These are phyloP conservation scores for Falco biarmicus DNA, from an alignment of 2,797 vertebrate genomes.

Conservation along the genomic window DNA sequence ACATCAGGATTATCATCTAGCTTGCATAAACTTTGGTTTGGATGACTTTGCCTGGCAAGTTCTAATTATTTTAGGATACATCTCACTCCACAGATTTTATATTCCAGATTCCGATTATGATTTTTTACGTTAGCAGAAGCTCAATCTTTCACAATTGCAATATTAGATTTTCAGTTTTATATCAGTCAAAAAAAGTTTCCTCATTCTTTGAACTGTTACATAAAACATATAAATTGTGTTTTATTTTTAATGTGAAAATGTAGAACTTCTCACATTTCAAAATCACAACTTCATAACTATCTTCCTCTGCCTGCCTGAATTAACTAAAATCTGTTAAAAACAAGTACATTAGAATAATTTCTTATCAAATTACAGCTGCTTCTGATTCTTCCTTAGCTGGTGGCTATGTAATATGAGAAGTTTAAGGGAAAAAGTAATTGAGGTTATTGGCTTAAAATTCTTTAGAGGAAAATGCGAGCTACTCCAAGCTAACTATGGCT, in stretches of 20 bases:
- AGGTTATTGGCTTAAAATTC: background rate
- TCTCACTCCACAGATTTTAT: background rate
- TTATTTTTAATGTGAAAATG: constrained; percentile 1
- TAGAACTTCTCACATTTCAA: background rate
- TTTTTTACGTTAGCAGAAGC: background rate
- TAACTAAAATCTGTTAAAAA: background rate
- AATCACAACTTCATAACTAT: background rate
- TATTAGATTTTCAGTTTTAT: background rate
- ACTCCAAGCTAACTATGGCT: background rate
- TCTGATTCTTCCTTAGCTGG: background rate
- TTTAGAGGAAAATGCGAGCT: background rate
- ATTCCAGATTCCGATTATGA: background rate
- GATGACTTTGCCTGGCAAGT: background rate
- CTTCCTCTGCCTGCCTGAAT: background rate
- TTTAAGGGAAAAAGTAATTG: background rate
- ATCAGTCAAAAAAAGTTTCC: background rate
- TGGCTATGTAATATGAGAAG: background rate
- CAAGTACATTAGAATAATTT: background rate
- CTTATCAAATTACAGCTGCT: background rate
- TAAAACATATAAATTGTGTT: background rate
- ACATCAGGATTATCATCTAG: background rate
- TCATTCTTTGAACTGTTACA: background rate
- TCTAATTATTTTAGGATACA: background rate
- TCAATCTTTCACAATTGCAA: background rate
- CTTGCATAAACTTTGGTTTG: background rate